Evolutionary conservation across 2,113 vertebrate genomes (phyloP), one percentile per base, ranked within the genome.

Genomic region (Mus pahari): DNA sequence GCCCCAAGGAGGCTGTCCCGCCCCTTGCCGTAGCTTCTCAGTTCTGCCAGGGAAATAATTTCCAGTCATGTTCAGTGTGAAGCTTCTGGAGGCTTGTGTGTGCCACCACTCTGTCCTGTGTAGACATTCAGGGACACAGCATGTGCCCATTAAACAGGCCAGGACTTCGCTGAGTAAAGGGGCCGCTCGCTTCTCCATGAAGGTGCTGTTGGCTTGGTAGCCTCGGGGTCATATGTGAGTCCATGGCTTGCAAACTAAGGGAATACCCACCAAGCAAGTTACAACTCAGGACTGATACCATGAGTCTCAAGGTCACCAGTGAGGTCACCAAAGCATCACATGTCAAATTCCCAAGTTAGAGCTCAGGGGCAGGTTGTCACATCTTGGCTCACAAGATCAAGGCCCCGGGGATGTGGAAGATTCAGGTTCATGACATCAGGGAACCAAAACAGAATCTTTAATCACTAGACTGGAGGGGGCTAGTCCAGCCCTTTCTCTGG

Each of bases 361-460:
- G 48, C 74, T 75, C 84, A 81, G 36, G 86, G 60, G 31, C 81
- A 78, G 20, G 36, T 31, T 90, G 81, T 95, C 75, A 60, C 75
- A 74, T 89, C 74, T 79, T 20, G 42, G 86, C 55, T 94, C 74
- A 83, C 0, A 28, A 89, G 84, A 26, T 79, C 53, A 36, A 81
- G 33, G n/a, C 60, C 42, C 62, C 10, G 26, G 60, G 82, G 79
- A 92, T 91, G 64, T 64, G 45, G 26, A 77, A 55, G 71, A 79
- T 78, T 42, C 39, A 62, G 86, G 33, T 92, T 68, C 36, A 74
- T 66, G 55, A 55, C 1, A 1, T 91, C 71, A 64, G 60, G 62
- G 66, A 89, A 89, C 78, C 68, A 50, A 81, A 94, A 50, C 74
- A 96, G 86, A 83, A 91, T 83, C 66, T 91, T 55, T 90, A 60